Evolutionary conservation across 2,113 vertebrate genomes (phyloP).

Genomic region (Pteruthius melanotis): DNA sequence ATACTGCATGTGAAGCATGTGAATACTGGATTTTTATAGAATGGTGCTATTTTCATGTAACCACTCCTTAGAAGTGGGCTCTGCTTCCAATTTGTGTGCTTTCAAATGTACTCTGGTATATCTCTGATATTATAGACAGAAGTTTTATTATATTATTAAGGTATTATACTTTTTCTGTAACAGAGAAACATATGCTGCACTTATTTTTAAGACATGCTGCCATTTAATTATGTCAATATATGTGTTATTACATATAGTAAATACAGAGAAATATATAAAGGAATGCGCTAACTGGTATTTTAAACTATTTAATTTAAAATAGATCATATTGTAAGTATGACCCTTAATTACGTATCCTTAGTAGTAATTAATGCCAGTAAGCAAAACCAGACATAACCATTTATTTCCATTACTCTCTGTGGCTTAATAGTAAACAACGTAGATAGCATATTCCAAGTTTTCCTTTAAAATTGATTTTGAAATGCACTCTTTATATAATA

Average conservation of each 20-base stretch:
- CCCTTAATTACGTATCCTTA: background rate
- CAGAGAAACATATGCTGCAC: background rate
- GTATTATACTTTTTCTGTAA: background rate
- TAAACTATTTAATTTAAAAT: background rate
- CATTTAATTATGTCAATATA: background rate
- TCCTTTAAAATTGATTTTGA: background rate
- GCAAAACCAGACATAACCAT: background rate
- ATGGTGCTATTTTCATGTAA: background rate
- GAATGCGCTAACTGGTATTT: background rate
- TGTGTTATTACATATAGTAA: background rate
- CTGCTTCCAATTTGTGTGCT: background rate
- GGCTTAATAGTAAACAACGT: background rate
- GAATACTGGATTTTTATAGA: background rate
- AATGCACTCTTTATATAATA: background rate
- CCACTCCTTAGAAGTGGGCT: background rate
- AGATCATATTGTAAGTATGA: background rate
- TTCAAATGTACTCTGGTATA: background rate
- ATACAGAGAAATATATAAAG: background rate
- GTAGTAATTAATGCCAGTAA: background rate
- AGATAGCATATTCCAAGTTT: background rate
- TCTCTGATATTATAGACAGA: background rate
- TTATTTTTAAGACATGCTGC: background rate
- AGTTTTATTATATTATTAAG: background rate
- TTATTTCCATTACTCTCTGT: background rate
- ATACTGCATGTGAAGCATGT: background rate